Evolutionary conservation across 2,797 vertebrate genomes (phyloP).

Genomic region (Galaxias olidus): DNA sequence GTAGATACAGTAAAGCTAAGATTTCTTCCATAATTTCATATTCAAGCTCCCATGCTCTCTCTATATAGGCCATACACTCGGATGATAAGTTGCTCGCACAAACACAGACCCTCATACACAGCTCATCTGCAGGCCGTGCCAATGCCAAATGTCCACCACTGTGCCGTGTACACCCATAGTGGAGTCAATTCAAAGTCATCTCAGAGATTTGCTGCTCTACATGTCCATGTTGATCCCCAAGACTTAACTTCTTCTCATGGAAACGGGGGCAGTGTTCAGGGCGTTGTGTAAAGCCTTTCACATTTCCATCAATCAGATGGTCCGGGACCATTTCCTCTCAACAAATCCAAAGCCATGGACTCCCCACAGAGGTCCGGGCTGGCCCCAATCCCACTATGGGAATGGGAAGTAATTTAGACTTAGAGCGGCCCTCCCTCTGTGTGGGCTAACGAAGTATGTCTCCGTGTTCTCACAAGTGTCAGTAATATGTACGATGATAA

Average conservation of each 20-base stretch:
- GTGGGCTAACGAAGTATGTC: conserved; percentile 2
- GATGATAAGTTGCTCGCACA: too few relatives aligned
- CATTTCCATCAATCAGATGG: conserved; percentile 11
- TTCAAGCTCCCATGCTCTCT: too few relatives aligned
- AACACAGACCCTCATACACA: neutral
- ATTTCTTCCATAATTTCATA: too few relatives aligned
- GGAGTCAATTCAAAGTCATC: conserved; percentile 4
- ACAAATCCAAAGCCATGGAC: neutral
- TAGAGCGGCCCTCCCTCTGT: conserved; percentile 26
- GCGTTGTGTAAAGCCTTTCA: neutral
- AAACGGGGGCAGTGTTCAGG: conserved; percentile 25
- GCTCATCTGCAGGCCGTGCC: conserved; percentile 38
- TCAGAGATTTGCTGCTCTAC: conserved; percentile 42
- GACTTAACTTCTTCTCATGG: conserved; percentile 15
- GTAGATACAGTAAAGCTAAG: too few relatives aligned
- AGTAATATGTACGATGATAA: conserved; percentile 3
- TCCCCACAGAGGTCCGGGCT: neutral
- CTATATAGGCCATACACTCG: too few relatives aligned
- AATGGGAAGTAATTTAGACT: conserved; percentile 22
- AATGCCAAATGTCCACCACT: conserved; percentile 32
- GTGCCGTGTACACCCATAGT: conserved; percentile 38
- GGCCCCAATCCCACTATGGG: conserved; percentile 12
- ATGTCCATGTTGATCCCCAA: conserved; percentile 30
- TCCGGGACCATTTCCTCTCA: conserved; percentile 6
- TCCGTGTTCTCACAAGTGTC: conserved; percentile 16